phyloP scores from a whole-genome alignment of 2,888 invertebrate genomes.

The Augiades crinisus region DNA sequence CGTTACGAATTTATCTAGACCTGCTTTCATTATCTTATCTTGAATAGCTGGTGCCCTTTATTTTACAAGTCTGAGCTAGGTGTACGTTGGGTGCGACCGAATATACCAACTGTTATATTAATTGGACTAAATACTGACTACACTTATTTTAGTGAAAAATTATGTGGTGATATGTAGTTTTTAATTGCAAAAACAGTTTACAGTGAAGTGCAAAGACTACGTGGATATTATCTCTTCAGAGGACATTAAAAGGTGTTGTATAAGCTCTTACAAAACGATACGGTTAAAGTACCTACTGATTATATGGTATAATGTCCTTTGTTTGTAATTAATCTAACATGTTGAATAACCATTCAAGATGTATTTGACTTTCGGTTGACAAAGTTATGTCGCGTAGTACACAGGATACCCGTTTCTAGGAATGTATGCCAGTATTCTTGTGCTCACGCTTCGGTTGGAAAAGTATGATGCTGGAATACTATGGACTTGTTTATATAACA shows the following conservation, averaged over 20 bases:
- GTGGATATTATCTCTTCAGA: not conserved
- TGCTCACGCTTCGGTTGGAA: too few species aligned
- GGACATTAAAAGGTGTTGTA: not conserved
- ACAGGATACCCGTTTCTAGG: too few species aligned
- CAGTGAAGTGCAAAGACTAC: not conserved
- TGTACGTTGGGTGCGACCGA: slow-evolving; percentile 52
- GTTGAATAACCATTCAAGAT: too few species aligned
- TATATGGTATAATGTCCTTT: too few species aligned
- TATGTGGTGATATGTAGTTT: slow-evolving; percentile 1
- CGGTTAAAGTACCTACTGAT: too few species aligned
- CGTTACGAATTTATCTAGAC: slow-evolving; percentile 77
- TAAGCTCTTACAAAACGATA: not conserved
- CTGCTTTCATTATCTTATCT: slow-evolving; percentile 79
- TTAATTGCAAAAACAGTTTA: not conserved
- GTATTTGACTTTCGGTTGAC: too few species aligned
- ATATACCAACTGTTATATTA: slow-evolving; percentile 22
- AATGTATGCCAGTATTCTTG: too few species aligned
- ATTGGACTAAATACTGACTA: not conserved
- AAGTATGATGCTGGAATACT: too few species aligned
- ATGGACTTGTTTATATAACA: too few species aligned
- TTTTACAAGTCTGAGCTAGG: slow-evolving; percentile 55
- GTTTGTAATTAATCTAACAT: too few species aligned
- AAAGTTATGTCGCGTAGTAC: too few species aligned
- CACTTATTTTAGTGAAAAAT: not conserved
- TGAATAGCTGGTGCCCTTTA: slow-evolving; percentile 59